These are phyloP conservation scores for Cheirogaleus major DNA, from an alignment of 2,797 vertebrate genomes.

Conservation along the genomic window DNA sequence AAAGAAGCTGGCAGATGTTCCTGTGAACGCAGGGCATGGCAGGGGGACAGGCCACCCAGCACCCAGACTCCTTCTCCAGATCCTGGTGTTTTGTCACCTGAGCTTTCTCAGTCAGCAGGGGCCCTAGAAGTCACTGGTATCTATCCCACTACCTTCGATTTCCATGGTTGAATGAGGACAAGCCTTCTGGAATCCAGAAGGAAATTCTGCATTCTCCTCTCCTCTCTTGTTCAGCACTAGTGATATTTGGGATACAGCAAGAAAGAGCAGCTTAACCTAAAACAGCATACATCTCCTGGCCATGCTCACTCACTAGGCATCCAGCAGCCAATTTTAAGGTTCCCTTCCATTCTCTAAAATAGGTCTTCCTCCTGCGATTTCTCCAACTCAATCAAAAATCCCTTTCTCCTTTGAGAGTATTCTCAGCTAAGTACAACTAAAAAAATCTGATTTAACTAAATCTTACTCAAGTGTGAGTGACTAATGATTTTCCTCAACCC, in stretches of 20 bases:
- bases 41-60: neutral
- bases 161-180: neutral
- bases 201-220: neutral
- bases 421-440: neutral
- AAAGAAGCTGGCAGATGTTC: neutral
- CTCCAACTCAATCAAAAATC: neutral
- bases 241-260: neutral
- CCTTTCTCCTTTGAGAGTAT: neutral
- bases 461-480: neutral
- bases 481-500: neutral
- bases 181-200: neutral
- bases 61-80: neutral
- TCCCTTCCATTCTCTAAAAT: neutral
- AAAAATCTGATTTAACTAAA: neutral
- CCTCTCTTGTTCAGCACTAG: neutral
- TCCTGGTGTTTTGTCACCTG: neutral
- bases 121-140: neutral
- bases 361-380: neutral
- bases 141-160: neutral
- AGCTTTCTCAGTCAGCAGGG: neutral
- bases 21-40: neutral
- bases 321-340: neutral
- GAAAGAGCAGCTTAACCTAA: neutral
- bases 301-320: neutral
- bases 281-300: neutral